Conservation (phyloP, 2,113 vertebrate genomes). For the Heliornis fulica region DNA sequence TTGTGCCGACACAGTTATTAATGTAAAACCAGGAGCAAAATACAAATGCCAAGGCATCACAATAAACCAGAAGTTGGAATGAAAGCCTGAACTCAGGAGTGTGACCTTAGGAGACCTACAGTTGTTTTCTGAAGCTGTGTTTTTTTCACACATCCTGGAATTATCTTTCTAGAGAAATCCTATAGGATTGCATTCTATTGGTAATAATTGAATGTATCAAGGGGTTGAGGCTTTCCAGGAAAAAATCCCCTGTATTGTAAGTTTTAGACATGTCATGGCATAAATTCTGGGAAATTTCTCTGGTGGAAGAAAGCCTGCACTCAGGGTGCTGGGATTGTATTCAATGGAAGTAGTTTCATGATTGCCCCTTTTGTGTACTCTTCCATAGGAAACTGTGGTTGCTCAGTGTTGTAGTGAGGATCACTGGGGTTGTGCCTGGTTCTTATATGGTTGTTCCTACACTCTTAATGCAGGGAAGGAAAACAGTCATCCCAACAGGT, state of each 20-base stretch:
- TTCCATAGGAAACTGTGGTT: background rate
- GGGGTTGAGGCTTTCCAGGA: background rate
- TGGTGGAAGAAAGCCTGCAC: background rate
- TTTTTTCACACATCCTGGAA: background rate
- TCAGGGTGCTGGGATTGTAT: background rate
- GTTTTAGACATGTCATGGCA: background rate
- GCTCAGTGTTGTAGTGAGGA: background rate
- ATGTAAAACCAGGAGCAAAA: background rate
- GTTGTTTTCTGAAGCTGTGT: background rate
- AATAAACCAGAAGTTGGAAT: background rate
- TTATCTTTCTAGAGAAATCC: background rate
- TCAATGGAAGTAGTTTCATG: background rate
- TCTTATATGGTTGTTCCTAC: background rate
- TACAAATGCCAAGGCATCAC: background rate
- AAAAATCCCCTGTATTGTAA: background rate
- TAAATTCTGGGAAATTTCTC: background rate
- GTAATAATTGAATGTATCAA: background rate
- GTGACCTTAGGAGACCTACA: background rate
- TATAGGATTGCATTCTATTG: background rate
- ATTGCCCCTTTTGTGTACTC: background rate
- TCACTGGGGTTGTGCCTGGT: accelerated
- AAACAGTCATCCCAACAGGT: background rate
- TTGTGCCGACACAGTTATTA: background rate
- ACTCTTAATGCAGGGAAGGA: background rate
- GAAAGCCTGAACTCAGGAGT: background rate